Conservation (phyloP, 2,888 invertebrate genomes). For the Perdita meconis region DNA sequence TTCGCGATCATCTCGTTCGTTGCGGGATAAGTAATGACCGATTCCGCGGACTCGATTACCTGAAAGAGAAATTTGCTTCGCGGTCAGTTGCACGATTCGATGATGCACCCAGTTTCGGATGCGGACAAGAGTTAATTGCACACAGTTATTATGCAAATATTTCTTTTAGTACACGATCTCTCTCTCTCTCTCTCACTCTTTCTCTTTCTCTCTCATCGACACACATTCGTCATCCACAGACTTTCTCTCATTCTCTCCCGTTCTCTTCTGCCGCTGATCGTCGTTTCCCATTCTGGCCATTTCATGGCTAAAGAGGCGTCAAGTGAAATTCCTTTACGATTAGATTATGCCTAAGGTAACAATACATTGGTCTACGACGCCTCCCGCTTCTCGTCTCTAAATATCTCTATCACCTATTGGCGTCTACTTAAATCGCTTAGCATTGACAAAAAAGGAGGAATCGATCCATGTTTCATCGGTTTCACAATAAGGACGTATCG, state of each 20-base stretch:
- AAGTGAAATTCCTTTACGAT: slow-evolving; percentile 34
- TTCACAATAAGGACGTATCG: slow-evolving; percentile 44
- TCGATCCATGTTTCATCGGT: slow-evolving; percentile 46
- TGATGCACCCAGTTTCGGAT: slow-evolving; percentile 10
- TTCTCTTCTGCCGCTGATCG: not conserved
- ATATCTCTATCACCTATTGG: slow-evolving; percentile 41
- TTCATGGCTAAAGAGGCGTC: slow-evolving; percentile 8
- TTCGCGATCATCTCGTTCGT: not conserved
- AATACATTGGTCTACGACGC: slow-evolving; percentile 55
- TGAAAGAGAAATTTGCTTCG: not conserved
- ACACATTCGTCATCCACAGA: no score
- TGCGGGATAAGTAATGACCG: not conserved
- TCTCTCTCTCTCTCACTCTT: not conserved
- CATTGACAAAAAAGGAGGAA: slow-evolving; percentile 44
- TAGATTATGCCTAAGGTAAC: slow-evolving; percentile 41
- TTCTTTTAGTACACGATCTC: slow-evolving; percentile 10
- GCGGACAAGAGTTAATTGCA: slow-evolving; percentile 24
- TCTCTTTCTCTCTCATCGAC: no score
- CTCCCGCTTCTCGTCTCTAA: slow-evolving; percentile 2
- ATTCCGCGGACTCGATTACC: not conserved
- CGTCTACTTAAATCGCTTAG: slow-evolving; percentile 27
- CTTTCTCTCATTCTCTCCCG: not conserved
- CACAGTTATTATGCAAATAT: slow-evolving; percentile 29
- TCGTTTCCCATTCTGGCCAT: slow-evolving; percentile 14
- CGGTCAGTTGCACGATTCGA: not conserved